These are phyloP conservation scores for Herpailurus yagouaroundi DNA, from an alignment of 2,113 vertebrate genomes.

Conservation along the genomic window DNA sequence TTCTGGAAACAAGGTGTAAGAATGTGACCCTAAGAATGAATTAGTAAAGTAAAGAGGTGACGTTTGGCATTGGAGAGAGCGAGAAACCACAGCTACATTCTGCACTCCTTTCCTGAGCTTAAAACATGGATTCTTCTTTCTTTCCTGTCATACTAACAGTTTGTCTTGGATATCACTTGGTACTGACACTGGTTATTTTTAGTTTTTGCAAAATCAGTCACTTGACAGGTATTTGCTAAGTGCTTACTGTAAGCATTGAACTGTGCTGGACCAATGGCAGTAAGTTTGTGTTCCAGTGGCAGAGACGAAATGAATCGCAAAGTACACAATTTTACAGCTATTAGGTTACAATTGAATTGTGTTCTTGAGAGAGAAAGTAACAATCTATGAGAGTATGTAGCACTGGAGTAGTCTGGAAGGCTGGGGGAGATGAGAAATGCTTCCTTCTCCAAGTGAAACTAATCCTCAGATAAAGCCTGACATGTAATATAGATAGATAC, in stretches of 20 bases:
- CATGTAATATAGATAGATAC: neutral
- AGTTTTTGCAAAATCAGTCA: neutral
- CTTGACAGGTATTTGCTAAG: neutral
- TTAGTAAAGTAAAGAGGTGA: neutral
- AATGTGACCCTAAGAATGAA: neutral
- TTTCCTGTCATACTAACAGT: neutral
- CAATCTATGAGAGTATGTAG: neutral
- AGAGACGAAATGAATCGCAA: neutral
- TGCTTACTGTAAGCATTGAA: neutral
- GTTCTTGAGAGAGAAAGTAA: neutral
- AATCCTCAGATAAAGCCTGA: neutral
- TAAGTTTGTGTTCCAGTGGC: neutral
- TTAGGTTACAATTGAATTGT: neutral
- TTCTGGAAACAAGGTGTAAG: neutral
- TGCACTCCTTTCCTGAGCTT: neutral
- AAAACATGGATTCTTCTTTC: neutral
- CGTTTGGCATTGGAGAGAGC: neutral
- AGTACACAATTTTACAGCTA: neutral
- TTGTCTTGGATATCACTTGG: neutral
- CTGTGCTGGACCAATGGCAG: neutral
- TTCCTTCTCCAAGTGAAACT: neutral
- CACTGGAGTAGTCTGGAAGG: neutral
- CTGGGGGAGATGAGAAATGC: neutral
- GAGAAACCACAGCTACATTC: neutral
- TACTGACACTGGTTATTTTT: neutral